Evolutionary conservation across 1,140 invertebrate genomes (phyloP), one percentile per base, ranked within the genome.

Genomic region (Drosophila mayri): DNA sequence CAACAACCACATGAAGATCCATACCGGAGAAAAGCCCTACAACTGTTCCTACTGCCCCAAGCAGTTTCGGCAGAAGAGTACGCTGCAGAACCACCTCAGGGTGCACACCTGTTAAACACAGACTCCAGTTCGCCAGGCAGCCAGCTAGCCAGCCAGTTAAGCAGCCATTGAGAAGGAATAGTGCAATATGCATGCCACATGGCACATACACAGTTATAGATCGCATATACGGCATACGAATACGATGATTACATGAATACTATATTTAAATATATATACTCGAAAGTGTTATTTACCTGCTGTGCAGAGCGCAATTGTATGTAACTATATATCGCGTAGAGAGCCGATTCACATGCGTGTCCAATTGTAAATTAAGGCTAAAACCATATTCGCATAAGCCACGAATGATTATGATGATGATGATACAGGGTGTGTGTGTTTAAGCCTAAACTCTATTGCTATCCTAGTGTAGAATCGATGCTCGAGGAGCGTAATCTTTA

Each of bases 1-100:
- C 32, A 92, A 92, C 61, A 93, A 93, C 59, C 92, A 93, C 65
- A 86, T 93, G 76, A 93, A 93, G 90, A 92, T 93, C 66, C 92
- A 93, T 60, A 93, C 92, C 70, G 92, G 92, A 25, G 92, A 93
- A 72, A 93, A 92, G 76, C 92, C 92, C 64, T 93, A 92, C 65
- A 92, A 84, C 76, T 93, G 92, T 92, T 91, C 84, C 79, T 91
- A 86, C 65, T 93, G 92, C 54, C 91, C 86, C 54, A 93, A 93
- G 41, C 91, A 93, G 75, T 93, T 92, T 64, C 83, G 92, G 49
- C 92, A 92, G 50, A 91, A 91, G 77, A 93, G 91, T 54, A 92
- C 92, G 37, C 74, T 93, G 50, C 91, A 90, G 57, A 93, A 93
- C 57, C 92, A 93, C 79, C 76, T 93, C 28, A 75, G 91, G 77